Percentiles rank a stretch among this genome's conserved stretches.
Evolutionary conservation across 2,888 invertebrate genomes (phyloP).

Genomic region (Fragum sueziense): DNA sequence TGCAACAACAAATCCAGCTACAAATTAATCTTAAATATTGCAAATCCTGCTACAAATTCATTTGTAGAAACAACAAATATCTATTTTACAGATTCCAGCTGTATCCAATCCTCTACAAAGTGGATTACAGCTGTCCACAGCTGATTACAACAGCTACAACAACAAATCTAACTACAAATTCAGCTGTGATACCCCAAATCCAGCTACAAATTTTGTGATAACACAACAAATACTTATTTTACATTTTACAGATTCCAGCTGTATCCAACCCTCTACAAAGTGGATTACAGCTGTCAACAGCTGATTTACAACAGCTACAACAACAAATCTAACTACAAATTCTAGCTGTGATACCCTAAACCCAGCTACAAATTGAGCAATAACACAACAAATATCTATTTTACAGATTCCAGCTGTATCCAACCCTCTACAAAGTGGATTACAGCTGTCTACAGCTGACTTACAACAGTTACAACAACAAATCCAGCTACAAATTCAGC

Average conservation of each 20-base stretch:
- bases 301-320: slow-evolving; percentile 66
- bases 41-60: too few species aligned
- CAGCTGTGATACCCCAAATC: too few species aligned
- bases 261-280: slow-evolving; percentile 50
- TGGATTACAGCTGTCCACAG: slow-evolving; percentile 1
- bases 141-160: too few species aligned
- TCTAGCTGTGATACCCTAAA: too few species aligned
- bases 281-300: slow-evolving; percentile 57
- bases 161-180: slow-evolving; percentile 39
- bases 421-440: slow-evolving; percentile 56
- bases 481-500: slow-evolving; percentile 69
- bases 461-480: slow-evolving; percentile 69
- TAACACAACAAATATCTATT: background rate
- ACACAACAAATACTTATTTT: too few species aligned
- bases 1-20: slow-evolving; percentile 69
- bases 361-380: too few species aligned
- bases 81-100: slow-evolving; percentile 41
- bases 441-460: slow-evolving; percentile 62
- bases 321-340: slow-evolving; percentile 70
- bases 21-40: too few species aligned
- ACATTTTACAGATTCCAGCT: slow-evolving; percentile 42
- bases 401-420: slow-evolving; percentile 52
- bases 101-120: slow-evolving; percentile 55
- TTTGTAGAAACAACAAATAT: too few species aligned
- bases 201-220: too few species aligned